Conservation (phyloP, 2,888 invertebrate species). For the Melitaea athalia region DNA sequence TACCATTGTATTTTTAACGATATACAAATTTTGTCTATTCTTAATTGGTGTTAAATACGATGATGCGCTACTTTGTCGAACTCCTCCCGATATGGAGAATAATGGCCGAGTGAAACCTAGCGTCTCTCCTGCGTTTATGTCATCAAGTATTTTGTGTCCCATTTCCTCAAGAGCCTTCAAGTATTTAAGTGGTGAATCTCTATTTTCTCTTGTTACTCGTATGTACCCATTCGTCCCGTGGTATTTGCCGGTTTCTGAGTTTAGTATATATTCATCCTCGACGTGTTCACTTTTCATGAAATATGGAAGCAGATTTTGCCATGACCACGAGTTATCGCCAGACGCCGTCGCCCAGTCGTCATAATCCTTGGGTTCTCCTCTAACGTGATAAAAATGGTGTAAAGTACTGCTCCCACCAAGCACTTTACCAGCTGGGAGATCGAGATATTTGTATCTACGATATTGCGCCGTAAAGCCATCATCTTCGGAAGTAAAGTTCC, state of each 20-base stretch:
- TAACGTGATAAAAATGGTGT: slow-evolving; percentile 78
- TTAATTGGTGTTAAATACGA: slow-evolving; percentile 64
- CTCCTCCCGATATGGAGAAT: slow-evolving; percentile 66
- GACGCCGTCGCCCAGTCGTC: slow-evolving; percentile 68
- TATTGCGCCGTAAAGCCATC: slow-evolving; percentile 68
- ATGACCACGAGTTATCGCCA: slow-evolving; percentile 80
- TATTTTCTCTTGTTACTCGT: slow-evolving; percentile 53
- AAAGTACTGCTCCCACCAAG: slow-evolving; percentile 80
- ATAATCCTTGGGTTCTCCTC: slow-evolving; percentile 72
- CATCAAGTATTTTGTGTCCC: slow-evolving; percentile 58
- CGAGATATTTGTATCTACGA: slow-evolving; percentile 51
- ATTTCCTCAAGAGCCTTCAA: slow-evolving; percentile 63
- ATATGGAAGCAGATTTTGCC: slow-evolving; percentile 70
- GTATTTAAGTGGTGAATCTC: slow-evolving; percentile 44
- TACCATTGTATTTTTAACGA: slow-evolving; percentile 71
- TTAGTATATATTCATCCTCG: slow-evolving; percentile 39
- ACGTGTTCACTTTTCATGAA: slow-evolving; percentile 73
- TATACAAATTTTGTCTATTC: slow-evolving; percentile 53
- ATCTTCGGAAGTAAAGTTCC: slow-evolving; percentile 27
- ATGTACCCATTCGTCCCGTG: slow-evolving; percentile 66
- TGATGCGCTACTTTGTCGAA: slow-evolving; percentile 72
- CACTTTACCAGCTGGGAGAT: slow-evolving; percentile 78
- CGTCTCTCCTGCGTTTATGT: slow-evolving; percentile 59
- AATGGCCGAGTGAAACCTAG: slow-evolving; percentile 72
- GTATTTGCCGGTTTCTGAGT: slow-evolving; percentile 41